Evolutionary conservation across 2,113 vertebrate genomes (phyloP).

Genomic region (Candoia aspera): DNA sequence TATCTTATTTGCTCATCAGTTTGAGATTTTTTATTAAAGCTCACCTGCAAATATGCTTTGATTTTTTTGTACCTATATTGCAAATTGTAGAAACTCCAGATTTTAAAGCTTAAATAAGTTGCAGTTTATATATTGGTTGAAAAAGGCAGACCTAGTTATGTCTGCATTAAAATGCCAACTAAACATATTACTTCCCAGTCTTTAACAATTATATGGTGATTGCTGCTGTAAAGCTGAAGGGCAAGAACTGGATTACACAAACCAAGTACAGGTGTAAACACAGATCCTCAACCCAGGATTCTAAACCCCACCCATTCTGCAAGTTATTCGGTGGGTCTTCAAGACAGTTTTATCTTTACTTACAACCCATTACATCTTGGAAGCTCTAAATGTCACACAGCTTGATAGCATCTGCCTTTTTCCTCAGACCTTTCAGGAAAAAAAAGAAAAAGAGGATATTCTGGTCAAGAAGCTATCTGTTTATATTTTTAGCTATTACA

Average conservation of each 20-base stretch:
- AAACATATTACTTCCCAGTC: neutral
- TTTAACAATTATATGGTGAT: neutral
- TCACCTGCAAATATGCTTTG: neutral
- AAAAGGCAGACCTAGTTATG: neutral
- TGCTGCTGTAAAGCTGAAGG: neutral
- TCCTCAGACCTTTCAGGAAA: neutral
- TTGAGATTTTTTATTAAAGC: neutral
- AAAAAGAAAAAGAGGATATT: neutral
- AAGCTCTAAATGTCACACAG: conserved; percentile 2
- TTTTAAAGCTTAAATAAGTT: neutral
- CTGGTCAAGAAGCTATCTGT: neutral
- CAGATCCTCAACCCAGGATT: neutral
- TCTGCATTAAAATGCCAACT: neutral
- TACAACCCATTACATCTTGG: conserved; percentile 13
- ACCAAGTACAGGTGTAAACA: too few relatives aligned
- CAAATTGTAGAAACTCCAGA: neutral
- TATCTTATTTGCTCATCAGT: neutral
- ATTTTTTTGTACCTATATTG: neutral
- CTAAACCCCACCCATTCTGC: neutral
- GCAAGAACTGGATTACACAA: neutral
- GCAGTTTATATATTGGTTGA: neutral
- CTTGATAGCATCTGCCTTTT: neutral
- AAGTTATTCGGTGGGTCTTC: neutral
- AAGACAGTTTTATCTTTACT: neutral
- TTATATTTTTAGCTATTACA: neutral